Percentiles rank a stretch among this genome's conserved stretches.
Conservation (phyloP, 2,113 vertebrate species). For the Sinocyclocheilus grahami region DNA sequence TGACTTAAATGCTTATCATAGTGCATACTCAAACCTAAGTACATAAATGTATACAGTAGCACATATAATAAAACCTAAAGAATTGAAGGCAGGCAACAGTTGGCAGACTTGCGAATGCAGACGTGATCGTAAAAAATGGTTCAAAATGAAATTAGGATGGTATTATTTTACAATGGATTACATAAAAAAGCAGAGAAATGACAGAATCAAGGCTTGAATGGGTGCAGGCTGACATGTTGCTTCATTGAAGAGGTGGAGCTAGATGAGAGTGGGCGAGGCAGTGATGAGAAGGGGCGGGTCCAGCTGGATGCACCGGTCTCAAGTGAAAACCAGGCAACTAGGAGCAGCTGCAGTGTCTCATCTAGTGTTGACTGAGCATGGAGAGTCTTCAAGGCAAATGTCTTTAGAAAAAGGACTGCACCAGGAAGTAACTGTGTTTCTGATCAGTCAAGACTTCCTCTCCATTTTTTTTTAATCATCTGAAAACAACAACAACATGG, state of each 20-base stretch:
- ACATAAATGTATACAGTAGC: neutral
- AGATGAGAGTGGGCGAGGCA: conserved; percentile 22
- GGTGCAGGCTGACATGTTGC: conserved; percentile 29
- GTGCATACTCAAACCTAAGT: conserved; percentile 11
- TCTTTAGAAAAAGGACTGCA: conserved; percentile 23
- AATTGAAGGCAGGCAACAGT: conserved; percentile 7
- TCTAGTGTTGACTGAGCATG: neutral
- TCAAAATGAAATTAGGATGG: conserved; percentile 17
- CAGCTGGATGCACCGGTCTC: neutral
- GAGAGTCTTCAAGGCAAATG: conserved; percentile 28
- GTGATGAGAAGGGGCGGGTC: neutral
- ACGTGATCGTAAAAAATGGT: neutral
- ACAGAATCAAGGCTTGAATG: conserved; percentile 8
- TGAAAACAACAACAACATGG: neutral
- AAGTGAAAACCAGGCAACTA: neutral
- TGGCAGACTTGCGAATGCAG: conserved; percentile 16
- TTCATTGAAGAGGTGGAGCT: conserved; percentile 32
- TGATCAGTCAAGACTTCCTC: conserved; percentile 17
- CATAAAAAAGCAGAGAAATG: neutral
- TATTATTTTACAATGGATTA: conserved; percentile 3
- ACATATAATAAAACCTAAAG: conserved; percentile 2
- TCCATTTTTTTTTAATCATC: conserved; percentile 32
- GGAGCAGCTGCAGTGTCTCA: conserved; percentile 1
- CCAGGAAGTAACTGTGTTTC: neutral
- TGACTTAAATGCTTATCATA: neutral